Evolutionary conservation across 1,140 invertebrate species (phyloP).

Genomic region (Pararge aegeria): DNA sequence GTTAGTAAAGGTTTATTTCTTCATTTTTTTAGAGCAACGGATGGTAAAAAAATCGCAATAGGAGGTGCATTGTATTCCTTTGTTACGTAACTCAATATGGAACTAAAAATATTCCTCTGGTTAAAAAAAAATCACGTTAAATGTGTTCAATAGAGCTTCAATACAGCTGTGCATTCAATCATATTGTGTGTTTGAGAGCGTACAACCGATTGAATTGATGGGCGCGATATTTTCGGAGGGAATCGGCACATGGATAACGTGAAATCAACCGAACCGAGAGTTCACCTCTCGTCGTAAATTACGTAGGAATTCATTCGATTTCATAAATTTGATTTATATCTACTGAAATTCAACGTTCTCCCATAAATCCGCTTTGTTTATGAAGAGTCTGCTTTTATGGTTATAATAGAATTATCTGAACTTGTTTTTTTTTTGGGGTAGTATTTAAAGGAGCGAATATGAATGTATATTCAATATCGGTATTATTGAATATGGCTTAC

Average conservation of each 20-base stretch:
- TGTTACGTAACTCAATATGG: no score
- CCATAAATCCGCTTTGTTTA: neutral
- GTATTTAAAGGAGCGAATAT: no score
- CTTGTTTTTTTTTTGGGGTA: no score
- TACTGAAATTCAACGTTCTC: neutral
- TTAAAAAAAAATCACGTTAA: neutral
- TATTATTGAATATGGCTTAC: no score
- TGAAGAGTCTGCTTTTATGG: no score
- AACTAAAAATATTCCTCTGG: no score
- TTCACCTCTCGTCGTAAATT: neutral
- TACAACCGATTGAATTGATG: neutral
- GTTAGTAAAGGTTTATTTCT: no score
- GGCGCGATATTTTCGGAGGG: neutral
- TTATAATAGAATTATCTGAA: no score
- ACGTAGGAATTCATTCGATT: neutral
- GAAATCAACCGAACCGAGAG: neutral
- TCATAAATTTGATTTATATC: neutral
- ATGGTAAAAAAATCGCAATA: no score
- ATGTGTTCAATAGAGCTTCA: neutral
- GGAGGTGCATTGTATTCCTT: no score
- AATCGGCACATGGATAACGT: neutral
- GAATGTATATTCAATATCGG: no score
- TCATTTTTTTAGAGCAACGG: no score
- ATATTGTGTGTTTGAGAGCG: neutral
- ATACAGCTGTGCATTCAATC: neutral